Base-by-base conservation (phyloP, 2,113 vertebrate genomes). In the Mastomys natalensis region DNA sequence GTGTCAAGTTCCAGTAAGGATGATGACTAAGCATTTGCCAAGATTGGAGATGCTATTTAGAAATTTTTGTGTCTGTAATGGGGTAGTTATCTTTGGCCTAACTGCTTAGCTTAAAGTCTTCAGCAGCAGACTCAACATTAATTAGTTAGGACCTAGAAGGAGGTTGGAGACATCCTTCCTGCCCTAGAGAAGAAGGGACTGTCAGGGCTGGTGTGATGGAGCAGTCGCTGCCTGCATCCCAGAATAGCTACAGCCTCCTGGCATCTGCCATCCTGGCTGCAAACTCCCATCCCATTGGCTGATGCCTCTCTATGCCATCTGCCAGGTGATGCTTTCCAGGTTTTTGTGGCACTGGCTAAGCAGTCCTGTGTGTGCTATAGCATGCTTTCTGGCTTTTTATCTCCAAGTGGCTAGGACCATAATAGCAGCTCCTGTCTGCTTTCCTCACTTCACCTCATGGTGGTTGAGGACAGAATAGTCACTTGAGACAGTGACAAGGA, bases 181-280 rank as follows among this genome's bases (percentile, higher is more conserved):
- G 60, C 34, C 43, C 72, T 24, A 31, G 48, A 55, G 73, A 94
- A 13, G 31, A 68, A 72, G 89, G 86, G 53, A 22, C 84, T 8
- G 7, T 86, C 53, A 51, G 81, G 64, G 77, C 87, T 24, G 26
- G 78, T 86, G 82, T 51, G 84, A 93, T 51, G 91, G 76, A 92
- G 80, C 90, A 92, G 90, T 70, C 45, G 6, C 37, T 34, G 93
- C 92, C 90, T 34, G 7, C 37, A 40, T 92, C 96, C 94, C 87
- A 95, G 97, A 98, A 98, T 98, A 98, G 97, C 96, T 93, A 19
- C 96, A 96, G 92, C 95, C 84, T 97, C 87, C 96, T 45, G 77
- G 97, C 93, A 95, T 98, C 97, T 97, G 97, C 94, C 34, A 37
- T 58, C 37, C 94, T 96, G 82, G 87, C 91, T 96, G 96, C 93